Evolutionary conservation across 2,888 invertebrate species (phyloP).

Genomic region (Agelastica alni): DNA sequence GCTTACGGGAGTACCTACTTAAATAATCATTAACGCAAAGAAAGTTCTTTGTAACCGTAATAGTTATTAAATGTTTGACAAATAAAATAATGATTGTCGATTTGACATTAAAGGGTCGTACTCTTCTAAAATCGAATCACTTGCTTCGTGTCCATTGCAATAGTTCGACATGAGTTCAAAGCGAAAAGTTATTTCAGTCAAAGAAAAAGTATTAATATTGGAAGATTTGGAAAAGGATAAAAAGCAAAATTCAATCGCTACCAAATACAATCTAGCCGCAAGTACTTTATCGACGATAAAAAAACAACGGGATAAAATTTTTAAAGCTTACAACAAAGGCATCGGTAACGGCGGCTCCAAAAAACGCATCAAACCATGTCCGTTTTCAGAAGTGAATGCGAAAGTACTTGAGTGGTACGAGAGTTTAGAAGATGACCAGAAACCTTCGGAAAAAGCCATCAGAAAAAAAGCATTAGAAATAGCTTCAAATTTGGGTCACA

Average conservation of each 20-base stretch:
- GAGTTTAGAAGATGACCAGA: background rate
- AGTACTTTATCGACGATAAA: constrained; percentile 15
- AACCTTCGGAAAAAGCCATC: background rate
- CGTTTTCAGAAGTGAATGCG: constrained; percentile 1
- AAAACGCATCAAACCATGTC: constrained; percentile 8
- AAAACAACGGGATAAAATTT: constrained; percentile 5
- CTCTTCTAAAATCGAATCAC: too few species aligned
- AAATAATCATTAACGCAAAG: too few species aligned
- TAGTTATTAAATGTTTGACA: too few species aligned
- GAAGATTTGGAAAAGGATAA: constrained; percentile 4
- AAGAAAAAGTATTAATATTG: constrained; percentile 6
- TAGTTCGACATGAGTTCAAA: background rate
- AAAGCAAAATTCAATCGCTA: constrained; percentile 3
- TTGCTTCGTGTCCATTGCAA: too few species aligned
- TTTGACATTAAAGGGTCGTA: too few species aligned
- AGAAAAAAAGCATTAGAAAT: background rate
- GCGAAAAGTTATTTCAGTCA: background rate
- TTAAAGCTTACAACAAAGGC: background rate
- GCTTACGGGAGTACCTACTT: too few species aligned
- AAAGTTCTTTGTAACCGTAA: too few species aligned
- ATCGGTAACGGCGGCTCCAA: background rate
- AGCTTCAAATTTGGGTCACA: background rate
- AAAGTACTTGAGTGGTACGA: constrained; percentile 1
- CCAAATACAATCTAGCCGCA: constrained; percentile 7
- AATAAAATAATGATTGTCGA: too few species aligned